These are phyloP conservation scores for Chymomyza procnemis DNA, from an alignment of 2,888 invertebrate species.

Conservation along the genomic window DNA sequence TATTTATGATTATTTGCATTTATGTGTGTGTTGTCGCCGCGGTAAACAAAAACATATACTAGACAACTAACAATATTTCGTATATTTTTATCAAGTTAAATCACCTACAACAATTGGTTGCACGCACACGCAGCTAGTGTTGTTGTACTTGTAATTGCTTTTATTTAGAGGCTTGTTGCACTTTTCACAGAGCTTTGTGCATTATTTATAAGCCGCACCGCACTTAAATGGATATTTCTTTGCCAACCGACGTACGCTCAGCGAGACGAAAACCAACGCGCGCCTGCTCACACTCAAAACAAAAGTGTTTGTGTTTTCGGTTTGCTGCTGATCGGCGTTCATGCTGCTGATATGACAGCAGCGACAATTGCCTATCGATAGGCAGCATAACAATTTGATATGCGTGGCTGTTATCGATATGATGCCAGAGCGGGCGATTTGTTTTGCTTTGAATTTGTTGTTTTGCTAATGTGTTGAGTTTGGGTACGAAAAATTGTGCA, in stretches of 20 bases:
- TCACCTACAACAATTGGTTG: neutral
- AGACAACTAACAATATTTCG: neutral
- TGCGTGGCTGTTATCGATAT: neutral
- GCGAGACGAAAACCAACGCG: neutral
- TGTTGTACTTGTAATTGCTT: neutral
- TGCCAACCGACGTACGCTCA: neutral
- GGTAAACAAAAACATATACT: conserved; percentile 21
- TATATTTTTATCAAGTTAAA: neutral
- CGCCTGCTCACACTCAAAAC: neutral
- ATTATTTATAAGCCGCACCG: neutral
- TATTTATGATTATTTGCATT: neutral
- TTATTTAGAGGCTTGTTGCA: neutral
- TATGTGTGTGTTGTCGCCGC: neutral
- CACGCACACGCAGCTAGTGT: neutral
- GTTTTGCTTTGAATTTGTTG: too few relatives aligned
- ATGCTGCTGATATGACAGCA: neutral
- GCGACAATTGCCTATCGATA: neutral
- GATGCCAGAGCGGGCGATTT: neutral
- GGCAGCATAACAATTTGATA: neutral
- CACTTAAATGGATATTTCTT: neutral
- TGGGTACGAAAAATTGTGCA: neutral
- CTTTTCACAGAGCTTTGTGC: neutral
- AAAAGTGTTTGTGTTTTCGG: neutral
- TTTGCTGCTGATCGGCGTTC: neutral
- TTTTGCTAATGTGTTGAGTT: too few relatives aligned